Percentiles rank a stretch among this genome's conserved stretches.
phyloP scores from a whole-genome alignment of 2,888 invertebrate species.

The Periphyllus acericola region DNA sequence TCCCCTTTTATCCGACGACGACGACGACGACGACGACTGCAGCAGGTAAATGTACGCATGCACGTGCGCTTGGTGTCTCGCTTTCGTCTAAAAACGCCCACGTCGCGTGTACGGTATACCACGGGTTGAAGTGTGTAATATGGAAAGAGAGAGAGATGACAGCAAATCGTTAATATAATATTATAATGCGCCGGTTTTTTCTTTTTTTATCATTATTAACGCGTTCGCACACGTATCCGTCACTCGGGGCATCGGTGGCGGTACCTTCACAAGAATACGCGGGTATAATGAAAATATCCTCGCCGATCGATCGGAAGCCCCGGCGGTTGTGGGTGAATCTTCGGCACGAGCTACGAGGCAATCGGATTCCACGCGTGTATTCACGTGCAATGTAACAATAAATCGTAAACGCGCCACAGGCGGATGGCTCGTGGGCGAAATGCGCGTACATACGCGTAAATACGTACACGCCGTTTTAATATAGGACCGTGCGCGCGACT shows the following conservation, averaged over 20 bases:
- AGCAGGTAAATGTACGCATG: too few species aligned
- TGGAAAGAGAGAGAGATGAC: not conserved
- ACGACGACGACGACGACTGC: not conserved
- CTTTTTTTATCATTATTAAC: not conserved
- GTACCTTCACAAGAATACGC: not conserved
- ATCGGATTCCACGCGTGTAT: not conserved
- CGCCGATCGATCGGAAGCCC: constrained; percentile 27
- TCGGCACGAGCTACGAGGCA: not conserved
- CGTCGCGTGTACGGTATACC: not conserved
- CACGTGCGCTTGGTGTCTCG: too few species aligned
- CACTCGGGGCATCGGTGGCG: constrained; percentile 25
- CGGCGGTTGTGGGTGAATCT: constrained; percentile 25
- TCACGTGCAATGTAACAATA: not conserved
- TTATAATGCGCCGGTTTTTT: not conserved
- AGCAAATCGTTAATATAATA: not conserved
- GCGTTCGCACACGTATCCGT: not conserved
- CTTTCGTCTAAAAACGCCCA: constrained; percentile 13
- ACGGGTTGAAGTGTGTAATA: too few species aligned
- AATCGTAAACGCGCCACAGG: constrained; percentile 28
- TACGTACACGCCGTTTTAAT: constrained; percentile 1
- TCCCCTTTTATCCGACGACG: constrained; percentile 7
- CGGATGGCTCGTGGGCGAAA: constrained; percentile 49
- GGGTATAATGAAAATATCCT: constrained; percentile 9
- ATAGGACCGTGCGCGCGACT: not conserved
- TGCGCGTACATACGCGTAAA: too few species aligned